Base-by-base conservation (phyloP, 2,888 invertebrate species). In the Patella depressa region DNA sequence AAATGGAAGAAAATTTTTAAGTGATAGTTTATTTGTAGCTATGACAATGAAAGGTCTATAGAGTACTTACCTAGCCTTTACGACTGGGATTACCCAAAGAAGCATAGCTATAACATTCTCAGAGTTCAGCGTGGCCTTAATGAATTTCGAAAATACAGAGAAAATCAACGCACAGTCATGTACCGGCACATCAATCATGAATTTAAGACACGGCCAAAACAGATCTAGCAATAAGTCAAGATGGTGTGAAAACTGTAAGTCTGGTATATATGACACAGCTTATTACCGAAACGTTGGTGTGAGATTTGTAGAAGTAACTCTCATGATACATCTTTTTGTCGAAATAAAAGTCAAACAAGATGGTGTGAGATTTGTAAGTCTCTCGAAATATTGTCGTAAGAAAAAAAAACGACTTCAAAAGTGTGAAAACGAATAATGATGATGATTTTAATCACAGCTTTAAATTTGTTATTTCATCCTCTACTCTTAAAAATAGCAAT, bases 31-130 rank as follows among this genome's bases (percentile, higher is more conserved):
- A 24, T 65, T 82, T 71, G 79, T 81, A 14, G 83, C 83, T n/a
- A 81, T 83, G 80, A 69, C 77, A 2, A 55, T 82, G 53, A 83
- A 83, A 73, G 82, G 83, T 11, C 72, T 82, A 19, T 78, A 81
- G 12, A 65, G 71, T 12, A 65, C 12, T 17, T 82, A 74, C 34
- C 75, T 80, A 76, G 53, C 82, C 11, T 83, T 82, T 78, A 71
- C 75, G n/a, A 71, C 74, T 57, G 80, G 79, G 0, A 53, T 78
- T 17, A 80, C 79, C 7, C 83, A 83, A 34, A 73, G 71, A 7
- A 69, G 79, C 14, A 34, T 34, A 34, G 70, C 73, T 24, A 71
- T 75, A 74, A 75, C 54, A 2, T 77, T 80, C 24, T 45, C 34
- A 34, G 77, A 80, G 45, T 80, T 81, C 72, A 82, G 79, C 71